Base-by-base conservation (phyloP, 2,888 invertebrate species). In the Philereme transversata region DNA sequence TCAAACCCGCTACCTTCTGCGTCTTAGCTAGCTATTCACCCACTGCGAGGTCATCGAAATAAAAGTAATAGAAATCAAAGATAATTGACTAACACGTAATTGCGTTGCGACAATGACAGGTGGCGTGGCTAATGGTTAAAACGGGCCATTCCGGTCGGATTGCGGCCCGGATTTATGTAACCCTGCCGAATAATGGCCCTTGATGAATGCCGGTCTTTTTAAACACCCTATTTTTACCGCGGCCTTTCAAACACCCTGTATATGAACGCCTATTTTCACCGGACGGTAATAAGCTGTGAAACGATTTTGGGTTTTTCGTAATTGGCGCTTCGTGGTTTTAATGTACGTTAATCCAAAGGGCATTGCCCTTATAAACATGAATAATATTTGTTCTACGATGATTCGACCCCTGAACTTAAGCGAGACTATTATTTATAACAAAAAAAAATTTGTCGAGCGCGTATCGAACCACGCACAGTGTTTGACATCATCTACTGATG, bases 121-220 rank as follows among this genome's bases (percentile, higher is more conserved):
- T 58, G 54, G 44, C 51, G 51, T 62, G 22, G 22, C 22, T 22
- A 59, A 60, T 62, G 59, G 59, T 51, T 61, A 22, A 59, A 64
- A 57, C 51, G 61, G 50, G 46, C 56, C 50, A 61, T 59, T 60
- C 51, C 56, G 57, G 54, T 51, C 41, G 57, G 62, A 51, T 53
- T 50, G 62, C 22, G 55, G 65, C 43, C 38, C 54, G 51, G 62
- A 62, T 62, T 65, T 65, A 60, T 55, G 45, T 46, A 49, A 47
- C 43, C 11, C 51, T 44, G 7, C 40, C 41, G 52, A 11, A 60
- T 52, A 52, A 57, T 49, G 45, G 53, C 33, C 33, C 45, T 50
- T 51, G 49, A 53, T 57, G 50, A 52, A 56, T 52, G 58, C 43
- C 22, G 11, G 5, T 9, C 41, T 8, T 54, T 57, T 57, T 33